Evolutionary conservation across 1,140 invertebrate genomes (phyloP).

Genomic region (Papilio polyxenes): DNA sequence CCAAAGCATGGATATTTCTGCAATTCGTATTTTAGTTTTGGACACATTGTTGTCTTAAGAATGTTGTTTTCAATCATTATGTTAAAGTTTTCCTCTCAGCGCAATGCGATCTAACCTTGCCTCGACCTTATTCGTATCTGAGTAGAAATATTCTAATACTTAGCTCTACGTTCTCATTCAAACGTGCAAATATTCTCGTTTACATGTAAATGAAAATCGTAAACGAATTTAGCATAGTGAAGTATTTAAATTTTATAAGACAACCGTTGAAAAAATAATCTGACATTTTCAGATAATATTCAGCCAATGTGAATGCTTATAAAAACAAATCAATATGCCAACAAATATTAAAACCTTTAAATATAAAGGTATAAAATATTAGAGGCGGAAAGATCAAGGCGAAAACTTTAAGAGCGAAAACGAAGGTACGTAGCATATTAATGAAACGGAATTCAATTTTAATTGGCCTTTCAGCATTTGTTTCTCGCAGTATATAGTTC

Average conservation of each 20-base stretch:
- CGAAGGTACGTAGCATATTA: not conserved
- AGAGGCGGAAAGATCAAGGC: not conserved
- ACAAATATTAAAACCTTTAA: not conserved
- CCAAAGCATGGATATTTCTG: too few relatives aligned
- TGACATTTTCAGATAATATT: not conserved
- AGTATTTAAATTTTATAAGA: not conserved
- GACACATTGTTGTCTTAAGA: not conserved
- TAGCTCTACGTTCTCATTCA: not conserved
- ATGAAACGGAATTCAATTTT: constrained; percentile 8
- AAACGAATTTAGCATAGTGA: not conserved
- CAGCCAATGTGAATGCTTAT: not conserved
- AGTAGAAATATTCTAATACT: constrained; percentile 6
- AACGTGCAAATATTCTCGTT: constrained; percentile 3
- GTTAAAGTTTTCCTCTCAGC: not conserved
- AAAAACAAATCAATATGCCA: not conserved
- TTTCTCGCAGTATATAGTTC: not conserved
- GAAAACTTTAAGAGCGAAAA: not conserved
- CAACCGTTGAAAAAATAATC: not conserved
- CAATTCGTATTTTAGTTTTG: too few relatives aligned
- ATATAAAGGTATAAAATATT: not conserved
- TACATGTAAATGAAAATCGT: not conserved
- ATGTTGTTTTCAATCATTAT: not conserved
- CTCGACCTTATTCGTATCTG: not conserved
- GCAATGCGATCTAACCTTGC: not conserved
- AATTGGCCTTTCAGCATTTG: not conserved